Conservation (phyloP, 1,140 invertebrate species). For the Mycetomoellerius zeteki region DNA sequence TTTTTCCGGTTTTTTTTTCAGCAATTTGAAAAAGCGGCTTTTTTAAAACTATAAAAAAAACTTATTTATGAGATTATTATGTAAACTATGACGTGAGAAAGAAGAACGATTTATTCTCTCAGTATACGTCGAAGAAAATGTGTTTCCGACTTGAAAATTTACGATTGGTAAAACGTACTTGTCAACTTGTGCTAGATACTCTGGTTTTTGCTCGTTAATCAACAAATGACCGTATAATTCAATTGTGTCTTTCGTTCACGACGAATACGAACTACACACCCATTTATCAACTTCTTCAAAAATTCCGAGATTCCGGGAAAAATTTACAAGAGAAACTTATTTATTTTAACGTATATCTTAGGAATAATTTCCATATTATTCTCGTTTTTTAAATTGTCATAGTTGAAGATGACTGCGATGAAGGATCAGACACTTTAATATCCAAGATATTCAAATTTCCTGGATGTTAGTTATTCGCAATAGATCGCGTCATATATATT, state of each 20-base stretch:
- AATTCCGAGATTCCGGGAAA: background rate
- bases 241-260: slow-evolving; percentile 6
- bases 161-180: slow-evolving; percentile 9
- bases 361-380: slow-evolving; percentile 32
- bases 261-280: slow-evolving; percentile 37
- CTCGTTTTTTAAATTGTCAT: background rate
- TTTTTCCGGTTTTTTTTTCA: too few species aligned
- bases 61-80: slow-evolving; percentile 18
- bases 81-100: background rate
- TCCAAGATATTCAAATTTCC: slow-evolving; percentile 5
- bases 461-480: background rate
- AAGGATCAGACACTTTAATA: background rate
- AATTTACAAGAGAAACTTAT: slow-evolving; percentile 40
- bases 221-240: slow-evolving; percentile 48
- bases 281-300: slow-evolving; percentile 27
- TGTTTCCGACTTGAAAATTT: slow-evolving; percentile 27
- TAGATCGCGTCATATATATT: background rate
- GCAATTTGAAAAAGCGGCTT: too few species aligned
- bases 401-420: background rate
- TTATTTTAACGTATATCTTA: slow-evolving; percentile 6
- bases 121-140: background rate
- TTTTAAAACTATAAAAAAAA: too few species aligned
- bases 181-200: slow-evolving; percentile 35
- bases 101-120: slow-evolving; percentile 7
- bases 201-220: slow-evolving; percentile 52